Base-by-base conservation (phyloP, 2,797 vertebrate genomes). In the Dicrostonyx torquatus region DNA sequence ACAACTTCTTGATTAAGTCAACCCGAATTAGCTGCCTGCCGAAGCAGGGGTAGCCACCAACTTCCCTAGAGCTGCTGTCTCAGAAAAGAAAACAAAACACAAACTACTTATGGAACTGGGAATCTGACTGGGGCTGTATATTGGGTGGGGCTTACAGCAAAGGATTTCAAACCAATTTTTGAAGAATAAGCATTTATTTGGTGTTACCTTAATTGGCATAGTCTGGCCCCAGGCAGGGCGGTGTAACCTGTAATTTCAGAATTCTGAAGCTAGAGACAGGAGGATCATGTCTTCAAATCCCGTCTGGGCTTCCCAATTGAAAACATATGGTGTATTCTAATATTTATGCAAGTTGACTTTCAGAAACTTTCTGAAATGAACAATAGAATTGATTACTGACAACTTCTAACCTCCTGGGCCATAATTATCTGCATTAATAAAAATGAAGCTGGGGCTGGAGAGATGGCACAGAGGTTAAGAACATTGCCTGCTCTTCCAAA, bases 351-450 rank as follows among this genome's bases (percentile, higher is more conserved):
- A 89, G 78, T 83, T 40, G 22, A 89, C 45, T 75, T 94, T 93
- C 48, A 37, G 40, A 22, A 90, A 85, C 12, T 53, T 95, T 94
- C 53, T 94, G 76, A 89, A 80, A 85, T 55, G 20, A 93, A 79
- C 2, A 73, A 45, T 68, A 95, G 93, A 58, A 18, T n/a, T n/a
- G n/a, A n/a, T 40, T 94, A 77, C 66, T 91, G 55, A 55, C 72
- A 90, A 64, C 11, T 84, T 82, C n/a, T 31, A 68, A 48, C 45
- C 66, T 89, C 60, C 43, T 64, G n/a, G 45, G n/a, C 20, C 66
- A 90, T 40, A 91, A 89, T 64, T 90, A 89, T 83, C 50, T 55
- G n/a, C 87, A 94, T 45, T 37, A 78, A 22, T 90, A 88, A 93
- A 89, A n/a, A n/a, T n/a, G n/a, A n/a, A n/a, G n/a, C n/a, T n/a